phyloP scores from a whole-genome alignment of 2,888 invertebrate genomes.

The Ctenicera cuprea region DNA sequence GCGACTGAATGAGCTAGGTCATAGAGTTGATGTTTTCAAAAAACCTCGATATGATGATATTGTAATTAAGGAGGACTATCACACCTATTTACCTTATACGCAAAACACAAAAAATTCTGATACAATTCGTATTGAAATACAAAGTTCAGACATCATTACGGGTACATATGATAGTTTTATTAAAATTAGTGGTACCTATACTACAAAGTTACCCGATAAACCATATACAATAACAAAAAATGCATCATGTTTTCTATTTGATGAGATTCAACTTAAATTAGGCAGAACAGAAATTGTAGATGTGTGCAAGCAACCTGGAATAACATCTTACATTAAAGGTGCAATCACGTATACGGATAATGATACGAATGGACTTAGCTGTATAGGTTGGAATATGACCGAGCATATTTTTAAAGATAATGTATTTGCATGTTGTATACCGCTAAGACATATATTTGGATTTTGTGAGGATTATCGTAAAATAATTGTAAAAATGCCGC shows the following conservation, averaged over 20 bases:
- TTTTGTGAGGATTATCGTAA: background rate
- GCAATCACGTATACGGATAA: background rate
- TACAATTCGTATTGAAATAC: background rate
- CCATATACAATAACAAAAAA: background rate
- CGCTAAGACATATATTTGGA: background rate
- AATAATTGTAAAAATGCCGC: background rate
- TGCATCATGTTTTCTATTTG: background rate
- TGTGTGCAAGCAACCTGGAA: background rate
- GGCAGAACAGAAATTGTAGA: background rate
- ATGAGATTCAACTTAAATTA: background rate
- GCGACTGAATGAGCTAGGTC: background rate
- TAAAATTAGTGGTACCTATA: background rate
- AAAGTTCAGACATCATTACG: background rate
- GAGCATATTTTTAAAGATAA: background rate
- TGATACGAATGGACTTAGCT: background rate
- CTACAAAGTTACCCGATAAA: background rate
- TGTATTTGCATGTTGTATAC: too few relatives aligned
- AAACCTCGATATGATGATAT: background rate
- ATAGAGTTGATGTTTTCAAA: background rate
- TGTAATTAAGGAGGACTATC: background rate
- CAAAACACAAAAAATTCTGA: background rate
- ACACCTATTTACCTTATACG: background rate
- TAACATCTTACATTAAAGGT: background rate
- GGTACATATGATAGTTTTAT: background rate
- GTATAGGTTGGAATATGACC: background rate